Evolutionary conservation across 2,797 vertebrate genomes (phyloP), one percentile per base, ranked within the genome.

Genomic region (Crenichthys baileyi): DNA sequence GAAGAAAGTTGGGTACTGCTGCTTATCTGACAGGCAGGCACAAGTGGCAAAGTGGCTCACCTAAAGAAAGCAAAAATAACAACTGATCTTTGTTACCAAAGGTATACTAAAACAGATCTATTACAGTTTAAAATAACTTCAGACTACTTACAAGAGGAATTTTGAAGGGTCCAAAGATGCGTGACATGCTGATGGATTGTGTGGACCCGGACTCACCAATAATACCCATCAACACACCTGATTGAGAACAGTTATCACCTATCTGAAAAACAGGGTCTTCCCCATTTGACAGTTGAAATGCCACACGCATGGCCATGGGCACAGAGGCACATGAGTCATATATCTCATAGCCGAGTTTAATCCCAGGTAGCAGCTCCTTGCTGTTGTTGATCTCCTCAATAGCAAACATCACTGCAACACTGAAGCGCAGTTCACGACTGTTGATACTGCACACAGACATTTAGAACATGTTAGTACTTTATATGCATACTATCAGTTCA

Each of bases 31-130:
- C 63, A 96, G 84, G 6, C 95, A 95, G 0, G 93, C 93, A 84
- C 94, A 95, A 0, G 94, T 95, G 31, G 95, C 91, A 87, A 81
- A 95, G 79, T 94, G 89, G 75, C 94, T 96, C 22, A 95, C 93
- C 94, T 95, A 1, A 71, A 55, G 26, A 72, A 61, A 61, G 39
- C 31, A 79, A 13, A 72, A 61, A 48, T 0, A n/a, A 48, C 0
- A 18, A 71, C 1, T 58, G 9, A 20, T 22, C 0, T 22, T 31
- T 41, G 29, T 68, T 68, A 68, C 3, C n/a, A 58, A 4, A 58
- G 20, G 22, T 24, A 55, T 8, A 22, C 7, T 24, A 2, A 24
- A 55, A 55, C 6, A 55, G 0, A 53, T 53, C 8, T 24, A 48
- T 36, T 48, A 65, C 5, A 11, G 3, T 75, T 29, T 76, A 15